A percentile compares a stretch with the other conserved stretches of the same genome.
Conservation (phyloP, 2,888 invertebrate genomes). For the Allygus modestus region DNA sequence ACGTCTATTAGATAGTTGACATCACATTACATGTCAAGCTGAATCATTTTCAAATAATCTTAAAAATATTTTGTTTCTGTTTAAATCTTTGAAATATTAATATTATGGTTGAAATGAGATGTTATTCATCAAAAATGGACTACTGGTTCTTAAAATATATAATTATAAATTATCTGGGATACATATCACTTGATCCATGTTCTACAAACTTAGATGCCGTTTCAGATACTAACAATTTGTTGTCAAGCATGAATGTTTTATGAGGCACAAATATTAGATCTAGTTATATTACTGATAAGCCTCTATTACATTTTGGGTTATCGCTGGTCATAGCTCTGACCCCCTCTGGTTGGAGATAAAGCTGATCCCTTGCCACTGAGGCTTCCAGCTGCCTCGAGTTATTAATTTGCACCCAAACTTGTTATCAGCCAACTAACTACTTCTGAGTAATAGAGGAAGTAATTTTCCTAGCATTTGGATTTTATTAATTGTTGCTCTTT, state of each 20-base stretch:
- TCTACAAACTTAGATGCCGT: background rate
- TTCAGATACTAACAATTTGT: background rate
- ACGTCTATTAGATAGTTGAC: no score
- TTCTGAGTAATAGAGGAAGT: background rate
- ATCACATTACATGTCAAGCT: no score
- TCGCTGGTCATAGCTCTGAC: background rate
- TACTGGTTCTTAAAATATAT: no score
- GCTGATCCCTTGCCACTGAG: background rate
- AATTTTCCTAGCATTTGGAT: slow-evolving; percentile 1
- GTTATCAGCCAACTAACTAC: background rate
- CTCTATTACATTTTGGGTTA: slow-evolving; percentile 30
- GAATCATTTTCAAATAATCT: no score
- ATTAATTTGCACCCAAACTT: slow-evolving; percentile 34
- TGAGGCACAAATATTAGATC: background rate
- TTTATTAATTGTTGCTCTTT: no score
- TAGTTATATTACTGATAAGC: slow-evolving; percentile 14
- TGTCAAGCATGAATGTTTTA: background rate
- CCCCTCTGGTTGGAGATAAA: slow-evolving; percentile 5
- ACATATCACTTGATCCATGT: no score
- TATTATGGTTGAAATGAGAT: no score
- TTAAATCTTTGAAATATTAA: no score
- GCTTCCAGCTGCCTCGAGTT: background rate
- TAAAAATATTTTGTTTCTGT: no score
- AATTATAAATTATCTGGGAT: no score
- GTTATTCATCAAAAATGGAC: no score